Evolutionary conservation across 2,888 invertebrate genomes (phyloP), one percentile per base, ranked within the genome.

Genomic region (Taphrorychus bicolor): DNA sequence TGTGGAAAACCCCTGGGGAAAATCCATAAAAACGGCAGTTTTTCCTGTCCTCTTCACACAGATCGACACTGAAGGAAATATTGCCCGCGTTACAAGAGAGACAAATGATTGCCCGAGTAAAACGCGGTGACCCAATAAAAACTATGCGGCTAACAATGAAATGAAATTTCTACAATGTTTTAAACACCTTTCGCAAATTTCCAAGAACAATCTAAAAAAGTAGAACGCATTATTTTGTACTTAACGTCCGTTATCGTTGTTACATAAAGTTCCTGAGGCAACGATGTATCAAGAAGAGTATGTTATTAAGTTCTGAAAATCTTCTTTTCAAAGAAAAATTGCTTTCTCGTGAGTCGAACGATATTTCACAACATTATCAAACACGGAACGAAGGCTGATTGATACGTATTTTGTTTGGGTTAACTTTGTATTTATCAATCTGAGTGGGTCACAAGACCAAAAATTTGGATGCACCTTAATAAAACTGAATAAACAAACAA

Each of bases 391-490:
- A n/a, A n/a, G n/a, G n/a, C n/a, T n/a, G n/a, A n/a, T n/a, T n/a
- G n/a, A n/a, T n/a, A n/a, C n/a, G n/a, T n/a, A n/a, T n/a, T n/a
- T n/a, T n/a, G n/a, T n/a, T n/a, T n/a, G n/a, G n/a, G n/a, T n/a
- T n/a, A n/a, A n/a, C n/a, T n/a, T n/a, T n/a, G n/a, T n/a, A n/a
- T n/a, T n/a, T n/a, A n/a, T n/a, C n/a, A n/a, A n/a, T n/a, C n/a
- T n/a, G n/a, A n/a, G n/a, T n/a, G n/a, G n/a, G n/a, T n/a, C n/a
- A n/a, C n/a, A n/a, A 19, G 41, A 41, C 41, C 42, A 60, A 51
- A 52, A 53, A 53, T 60, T 42, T 53, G 53, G 53, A 53, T 60
- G 41, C 7, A 19, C 7, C 22, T 40, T 52, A n/a, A n/a, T n/a
- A n/a, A n/a, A n/a, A n/a, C n/a, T n/a, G n/a, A n/a, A n/a, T 11